Evolutionary conservation across 2,797 vertebrate genomes (phyloP).

Genomic region (Myotis vivesi): DNA sequence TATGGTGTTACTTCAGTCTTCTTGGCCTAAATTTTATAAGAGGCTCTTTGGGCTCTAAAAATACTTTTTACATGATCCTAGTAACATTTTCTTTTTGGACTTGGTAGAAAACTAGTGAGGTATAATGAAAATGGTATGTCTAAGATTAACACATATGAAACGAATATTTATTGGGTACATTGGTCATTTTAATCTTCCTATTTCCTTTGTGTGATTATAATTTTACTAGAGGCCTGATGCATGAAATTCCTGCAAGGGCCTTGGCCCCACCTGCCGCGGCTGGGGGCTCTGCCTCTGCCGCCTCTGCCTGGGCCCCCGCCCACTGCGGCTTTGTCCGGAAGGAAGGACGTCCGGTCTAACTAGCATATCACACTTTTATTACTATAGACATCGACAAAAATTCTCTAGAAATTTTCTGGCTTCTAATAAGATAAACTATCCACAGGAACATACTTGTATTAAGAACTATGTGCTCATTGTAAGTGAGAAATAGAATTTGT

Average conservation of each 20-base stretch:
- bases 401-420: neutral
- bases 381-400: neutral
- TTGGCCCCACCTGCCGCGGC: too few species aligned
- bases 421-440: constrained; percentile 28
- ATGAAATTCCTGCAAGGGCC: too few species aligned
- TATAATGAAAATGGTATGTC: neutral
- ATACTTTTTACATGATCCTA: neutral
- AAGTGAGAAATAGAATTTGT: neutral
- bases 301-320: too few species aligned
- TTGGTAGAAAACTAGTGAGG: neutral
- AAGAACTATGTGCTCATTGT: neutral
- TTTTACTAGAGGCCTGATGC: neutral
- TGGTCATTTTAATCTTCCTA: neutral
- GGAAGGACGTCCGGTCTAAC: too few species aligned
- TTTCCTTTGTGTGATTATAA: neutral
- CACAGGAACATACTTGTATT: neutral
- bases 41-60: neutral
- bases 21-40: neutral
- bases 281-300: too few species aligned
- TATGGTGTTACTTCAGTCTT: neutral
- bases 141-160: neutral
- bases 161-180: neutral
- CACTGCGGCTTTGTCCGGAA: too few species aligned
- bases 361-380: too few species aligned
- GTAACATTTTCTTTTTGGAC: neutral